Base-by-base conservation (phyloP, 2,113 vertebrate genomes). In the Pyxicephalus adspersus region DNA sequence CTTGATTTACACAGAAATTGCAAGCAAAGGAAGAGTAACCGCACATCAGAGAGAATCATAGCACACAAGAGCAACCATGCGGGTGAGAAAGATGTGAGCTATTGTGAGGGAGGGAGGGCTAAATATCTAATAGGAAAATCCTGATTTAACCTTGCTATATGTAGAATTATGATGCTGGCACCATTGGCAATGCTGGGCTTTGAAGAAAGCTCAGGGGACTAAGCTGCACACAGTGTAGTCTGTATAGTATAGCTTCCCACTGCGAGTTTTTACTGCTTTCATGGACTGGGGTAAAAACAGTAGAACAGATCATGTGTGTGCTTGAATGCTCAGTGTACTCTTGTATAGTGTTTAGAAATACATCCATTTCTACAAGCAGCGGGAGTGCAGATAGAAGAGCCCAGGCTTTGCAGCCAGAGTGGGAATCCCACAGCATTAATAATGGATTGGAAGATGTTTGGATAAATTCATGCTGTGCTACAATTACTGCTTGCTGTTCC, bases 381-480 rank as follows among this genome's bases (percentile, higher is more conserved):
- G 6, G 55, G 67, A 25, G 67, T 54, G 20, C 78, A 78, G 64
- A 63, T 38, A 80, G 57, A 52, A 50, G 58, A 63, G 58, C 19
- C 18, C 22, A 61, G 38, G 2, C 45, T 80, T 64, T 31, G 78
- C 57, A 80, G 78, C 18, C 66, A 72, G 66, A 29, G 28, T 72
- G 58, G 67, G 67, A 55, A 81, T 81, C 71, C 58, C 50, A 58
- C 58, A 55, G 68, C 78, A 73, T 81, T 72, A 81, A 73, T 81
- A 81, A 81, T 81, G 25, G 67, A 80, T 80, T 45, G 66, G 58
- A 57, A 73, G 58, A 71, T 80, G 77, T 80, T 80, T 71, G 66
- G 57, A 60, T 64, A 72, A 63, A 80, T 73, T 72, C 78, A 81
- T 22, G 60, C 60, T 71, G 78, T 51, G 58, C 57, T 72, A 29